Evolutionary conservation across 1,140 invertebrate genomes (phyloP).

Genomic region (Acyrthosiphon pisum): DNA sequence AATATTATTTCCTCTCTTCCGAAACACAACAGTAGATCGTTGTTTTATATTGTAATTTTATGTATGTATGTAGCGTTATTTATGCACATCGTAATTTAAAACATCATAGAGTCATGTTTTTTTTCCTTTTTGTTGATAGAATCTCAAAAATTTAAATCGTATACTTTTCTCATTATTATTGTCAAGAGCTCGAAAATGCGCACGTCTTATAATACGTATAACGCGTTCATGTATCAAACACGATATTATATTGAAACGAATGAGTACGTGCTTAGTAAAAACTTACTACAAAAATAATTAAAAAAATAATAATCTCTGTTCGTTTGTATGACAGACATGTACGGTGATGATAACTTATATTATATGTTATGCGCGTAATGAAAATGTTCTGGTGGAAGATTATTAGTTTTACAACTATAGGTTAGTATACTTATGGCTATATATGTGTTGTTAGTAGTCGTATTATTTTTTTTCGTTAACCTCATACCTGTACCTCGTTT

Average conservation of each 20-base stretch:
- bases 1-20: neutral
- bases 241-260: neutral
- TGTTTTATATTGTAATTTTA: constrained; percentile 4
- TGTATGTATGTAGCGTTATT: neutral
- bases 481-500: too few relatives aligned
- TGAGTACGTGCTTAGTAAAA: neutral
- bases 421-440: neutral
- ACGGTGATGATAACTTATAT: neutral
- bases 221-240: neutral
- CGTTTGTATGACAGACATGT: neutral
- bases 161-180: neutral
- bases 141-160: neutral
- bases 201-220: neutral
- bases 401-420: neutral
- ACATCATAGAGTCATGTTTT: neutral
- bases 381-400: neutral
- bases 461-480: neutral
- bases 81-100: neutral
- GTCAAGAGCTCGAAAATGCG: neutral
- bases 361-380: neutral
- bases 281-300: neutral
- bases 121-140: neutral
- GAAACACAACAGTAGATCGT: neutral
- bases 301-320: neutral
- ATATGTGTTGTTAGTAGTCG: neutral